Evolutionary conservation across 92 coral and sea anemone species (phyloP).

Genomic region (Epizoanthus rinbou): DNA sequence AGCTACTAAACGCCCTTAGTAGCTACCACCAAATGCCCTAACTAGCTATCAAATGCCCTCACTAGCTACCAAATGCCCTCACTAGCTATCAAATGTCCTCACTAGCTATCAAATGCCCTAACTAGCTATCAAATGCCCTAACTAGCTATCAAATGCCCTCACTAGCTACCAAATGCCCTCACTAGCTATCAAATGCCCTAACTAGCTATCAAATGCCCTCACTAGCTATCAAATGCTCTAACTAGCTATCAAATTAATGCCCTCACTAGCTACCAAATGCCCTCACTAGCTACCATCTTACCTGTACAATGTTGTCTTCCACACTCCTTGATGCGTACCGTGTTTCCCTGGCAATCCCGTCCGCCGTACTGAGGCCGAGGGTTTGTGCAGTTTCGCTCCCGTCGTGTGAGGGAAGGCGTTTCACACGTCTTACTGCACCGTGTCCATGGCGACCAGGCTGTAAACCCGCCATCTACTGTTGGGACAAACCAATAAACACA

Average conservation of each 20-base stretch:
- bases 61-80: background rate
- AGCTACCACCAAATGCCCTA: background rate
- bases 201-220: conserved; percentile 12
- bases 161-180: background rate
- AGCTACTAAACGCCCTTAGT: conserved; percentile 8
- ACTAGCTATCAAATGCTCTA: conserved; percentile 12
- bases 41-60: too few relatives aligned
- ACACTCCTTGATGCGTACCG: background rate
- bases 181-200: conserved; percentile 10
- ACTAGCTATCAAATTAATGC: background rate
- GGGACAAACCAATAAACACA: too few relatives aligned
- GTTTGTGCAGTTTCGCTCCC: conserved; percentile 33
- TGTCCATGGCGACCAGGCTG: conserved; percentile 31
- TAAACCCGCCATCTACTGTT: conserved; percentile 29
- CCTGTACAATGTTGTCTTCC: conserved; percentile 32
- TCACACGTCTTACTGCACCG: conserved; percentile 25
- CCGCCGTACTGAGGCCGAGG: conserved; percentile 33
- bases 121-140: too few relatives aligned
- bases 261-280: too few relatives aligned
- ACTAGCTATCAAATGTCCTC: conserved; percentile 14
- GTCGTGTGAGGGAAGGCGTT: conserved; percentile 24
- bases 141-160: too few relatives aligned
- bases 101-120: background rate
- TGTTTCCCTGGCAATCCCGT: conserved; percentile 26
- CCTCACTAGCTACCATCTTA: background rate